Conservation (phyloP, 2,888 invertebrate species). For the Deilephila elpenor region DNA sequence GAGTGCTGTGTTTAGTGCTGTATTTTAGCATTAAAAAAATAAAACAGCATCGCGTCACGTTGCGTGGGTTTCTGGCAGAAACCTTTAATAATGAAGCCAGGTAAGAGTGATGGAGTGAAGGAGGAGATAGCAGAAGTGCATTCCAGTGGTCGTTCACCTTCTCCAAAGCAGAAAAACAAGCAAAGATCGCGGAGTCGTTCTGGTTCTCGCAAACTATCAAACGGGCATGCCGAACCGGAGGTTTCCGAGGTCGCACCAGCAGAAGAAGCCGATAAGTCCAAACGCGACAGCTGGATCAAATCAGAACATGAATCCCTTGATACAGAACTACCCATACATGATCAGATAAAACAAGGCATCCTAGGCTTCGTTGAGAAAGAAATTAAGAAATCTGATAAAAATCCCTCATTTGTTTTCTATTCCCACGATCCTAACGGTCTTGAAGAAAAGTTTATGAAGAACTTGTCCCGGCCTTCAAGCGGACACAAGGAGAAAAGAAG, state of each 20-base stretch:
- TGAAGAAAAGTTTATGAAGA: constrained; percentile 78
- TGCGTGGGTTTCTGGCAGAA: constrained; percentile 46
- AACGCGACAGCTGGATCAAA: constrained; percentile 78
- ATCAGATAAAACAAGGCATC: constrained; percentile 81
- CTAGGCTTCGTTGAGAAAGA: constrained; percentile 81
- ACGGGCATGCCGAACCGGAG: constrained; percentile 63
- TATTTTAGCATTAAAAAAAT: neutral
- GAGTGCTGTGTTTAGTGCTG: neutral
- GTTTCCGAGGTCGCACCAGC: constrained; percentile 39
- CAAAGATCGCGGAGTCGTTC: constrained; percentile 68
- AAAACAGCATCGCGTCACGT: constrained; percentile 31
- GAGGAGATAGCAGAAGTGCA: constrained; percentile 80
- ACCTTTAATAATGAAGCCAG: constrained; percentile 69
- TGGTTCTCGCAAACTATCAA: constrained; percentile 71
- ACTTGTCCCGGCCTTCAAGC: constrained; percentile 75
- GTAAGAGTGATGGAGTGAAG: constrained; percentile 66
- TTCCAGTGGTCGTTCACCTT: constrained; percentile 71
- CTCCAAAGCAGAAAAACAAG: constrained; percentile 68
- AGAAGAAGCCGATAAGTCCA: constrained; percentile 61
- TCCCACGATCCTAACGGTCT: constrained; percentile 79
- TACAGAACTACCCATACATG: constrained; percentile 85
- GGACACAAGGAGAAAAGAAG: constrained; percentile 80
- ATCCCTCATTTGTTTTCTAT: constrained; percentile 79
- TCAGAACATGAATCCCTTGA: constrained; percentile 84
- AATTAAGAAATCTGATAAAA: constrained; percentile 80